Percentiles rank a stretch among this genome's conserved stretches.
Conservation (phyloP, 2,888 invertebrate genomes). For the Perizoma affinitatum region DNA sequence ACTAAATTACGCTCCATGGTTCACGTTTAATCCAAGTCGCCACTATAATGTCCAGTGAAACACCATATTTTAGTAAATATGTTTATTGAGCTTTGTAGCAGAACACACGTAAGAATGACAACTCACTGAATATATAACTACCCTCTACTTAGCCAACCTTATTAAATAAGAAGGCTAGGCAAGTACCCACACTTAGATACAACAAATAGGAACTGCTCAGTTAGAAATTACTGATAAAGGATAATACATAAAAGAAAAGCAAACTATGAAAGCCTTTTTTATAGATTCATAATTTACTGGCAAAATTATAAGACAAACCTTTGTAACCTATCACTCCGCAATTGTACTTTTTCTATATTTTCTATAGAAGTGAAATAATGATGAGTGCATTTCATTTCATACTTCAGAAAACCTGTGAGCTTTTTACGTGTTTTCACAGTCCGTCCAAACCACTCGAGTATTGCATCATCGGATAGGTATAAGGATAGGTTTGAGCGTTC, state of each 20-base stretch:
- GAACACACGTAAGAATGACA: too few relatives aligned
- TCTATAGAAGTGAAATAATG: slow-evolving; percentile 79
- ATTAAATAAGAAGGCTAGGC: too few relatives aligned
- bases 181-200: too few relatives aligned
- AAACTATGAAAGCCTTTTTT: background rate
- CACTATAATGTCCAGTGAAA: too few relatives aligned
- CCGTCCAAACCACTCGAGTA: slow-evolving; percentile 87
- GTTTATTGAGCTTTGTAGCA: too few relatives aligned
- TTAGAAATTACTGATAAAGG: too few relatives aligned
- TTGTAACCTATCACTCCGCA: slow-evolving; percentile 53
- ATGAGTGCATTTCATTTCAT: slow-evolving; percentile 78
- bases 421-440: slow-evolving; percentile 84
- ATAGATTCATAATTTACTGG: background rate
- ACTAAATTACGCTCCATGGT: too few relatives aligned
- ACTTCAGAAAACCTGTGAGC: slow-evolving; percentile 82
- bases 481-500: slow-evolving; percentile 74
- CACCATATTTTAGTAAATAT: too few relatives aligned
- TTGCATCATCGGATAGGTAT: slow-evolving; percentile 78
- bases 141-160: too few relatives aligned
- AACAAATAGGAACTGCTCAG: too few relatives aligned
- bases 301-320: slow-evolving; percentile 55
- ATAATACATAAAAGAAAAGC: slow-evolving; percentile 8
- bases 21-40: too few relatives aligned
- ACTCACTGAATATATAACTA: too few relatives aligned
- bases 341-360: slow-evolving; percentile 65